Evolutionary conservation across 2,797 vertebrate species (phyloP), one percentile per base, ranked within the genome.

Genomic region (Galago senegalensis): DNA sequence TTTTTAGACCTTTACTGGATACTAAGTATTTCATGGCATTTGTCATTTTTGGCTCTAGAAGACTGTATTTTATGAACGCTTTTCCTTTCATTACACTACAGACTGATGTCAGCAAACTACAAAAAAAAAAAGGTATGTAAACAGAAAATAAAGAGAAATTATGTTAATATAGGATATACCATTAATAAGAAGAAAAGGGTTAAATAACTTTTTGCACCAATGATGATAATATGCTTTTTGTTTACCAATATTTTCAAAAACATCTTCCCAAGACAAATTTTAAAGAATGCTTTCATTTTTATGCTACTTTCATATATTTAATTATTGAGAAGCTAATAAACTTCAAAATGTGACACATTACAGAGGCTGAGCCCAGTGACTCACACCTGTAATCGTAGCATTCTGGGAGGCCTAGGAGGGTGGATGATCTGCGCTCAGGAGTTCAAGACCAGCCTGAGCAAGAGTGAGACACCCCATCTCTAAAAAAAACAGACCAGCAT

Each of bases 11-110:
- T 87, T 94, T 88, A 87, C 18, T 92, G 21, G 63, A 60, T 81
- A 96, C 40, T 75, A 85, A 83, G 40, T 80, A 80, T 87, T 86
- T 94, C 75, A 31, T 65, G 40, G 16, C 63, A 88, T 85, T 70
- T 34, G 89, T 65, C 79, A 37, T 65, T 91, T 93, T 94, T 92
- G 91, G 31, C 3, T 91, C 7, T 85, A 67, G 2, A 20, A 89
- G 18, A 94, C 40, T 20, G 14, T 34, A 63, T 49, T 91, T 93
- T 77, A 81, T 20, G 20, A 87, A 77, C 27, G 1, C 0, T 77
- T 96, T 87, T 93, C 56, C 37, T 69, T 10, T 70, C 17, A n/a
- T 10, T 60, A 21, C 67, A 31, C 72, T 72, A 61, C 16, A 76
- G 1, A 6, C 7, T 49, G 27, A 92, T 53, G 43, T 79, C 43